These are phyloP conservation scores for Typhlomys cinereus DNA, from an alignment of 2,113 vertebrate genomes.

Conservation along the genomic window DNA sequence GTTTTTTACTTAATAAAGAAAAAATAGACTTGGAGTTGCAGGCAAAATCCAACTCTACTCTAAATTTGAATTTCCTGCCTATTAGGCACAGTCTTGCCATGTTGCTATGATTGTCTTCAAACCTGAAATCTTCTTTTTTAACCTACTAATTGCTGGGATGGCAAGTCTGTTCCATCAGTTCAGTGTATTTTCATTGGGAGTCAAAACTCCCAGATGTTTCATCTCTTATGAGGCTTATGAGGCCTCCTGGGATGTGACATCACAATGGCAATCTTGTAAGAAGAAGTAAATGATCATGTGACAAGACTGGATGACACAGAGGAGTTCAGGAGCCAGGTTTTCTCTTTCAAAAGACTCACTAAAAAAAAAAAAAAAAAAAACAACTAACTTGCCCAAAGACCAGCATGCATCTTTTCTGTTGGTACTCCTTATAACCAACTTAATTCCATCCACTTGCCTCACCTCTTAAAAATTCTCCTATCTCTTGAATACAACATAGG, in stretches of 20 bases:
- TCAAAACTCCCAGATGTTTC: neutral
- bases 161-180: neutral
- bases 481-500: neutral
- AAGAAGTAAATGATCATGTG: rapidly evolving
- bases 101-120: no score
- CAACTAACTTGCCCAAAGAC: neutral
- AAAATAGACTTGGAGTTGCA: no score
- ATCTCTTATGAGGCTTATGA: neutral
- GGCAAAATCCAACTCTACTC: no score
- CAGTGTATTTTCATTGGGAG: neutral
- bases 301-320: neutral
- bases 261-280: neutral
- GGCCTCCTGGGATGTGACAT: neutral
- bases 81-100: no score
- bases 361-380: no score
- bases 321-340: neutral
- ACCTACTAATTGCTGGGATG: no score
- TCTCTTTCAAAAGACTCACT: neutral
- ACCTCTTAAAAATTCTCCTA: neutral
- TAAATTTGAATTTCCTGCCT: no score
- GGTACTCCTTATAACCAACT: neutral
- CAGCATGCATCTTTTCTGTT: neutral
- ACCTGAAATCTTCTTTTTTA: no score
- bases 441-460: neutral
- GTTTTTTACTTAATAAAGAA: neutral